Base-by-base conservation (phyloP, 2,797 vertebrate species). In the Sebastes umbrosus region DNA sequence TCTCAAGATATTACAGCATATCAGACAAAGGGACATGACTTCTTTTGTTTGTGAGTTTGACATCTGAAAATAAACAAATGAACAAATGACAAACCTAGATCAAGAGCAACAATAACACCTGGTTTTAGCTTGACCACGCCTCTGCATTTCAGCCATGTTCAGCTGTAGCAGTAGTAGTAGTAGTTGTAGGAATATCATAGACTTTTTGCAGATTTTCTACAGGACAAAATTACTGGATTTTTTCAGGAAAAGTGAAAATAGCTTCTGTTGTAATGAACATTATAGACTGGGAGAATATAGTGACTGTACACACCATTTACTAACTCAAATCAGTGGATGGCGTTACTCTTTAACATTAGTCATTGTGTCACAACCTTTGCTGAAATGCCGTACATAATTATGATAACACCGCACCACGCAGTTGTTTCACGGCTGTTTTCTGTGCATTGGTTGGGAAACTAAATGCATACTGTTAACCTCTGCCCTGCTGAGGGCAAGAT, bases 381-480 rank as follows among this genome's bases (percentile, higher is more conserved):
- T 63, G 3, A 43, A 65, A 32, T 39, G 34, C 1, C 6, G 52
- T 34, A 8, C 4, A 71, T 71, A 27, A 66, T 54, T 55, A n/a
- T 43, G 59, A n/a, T 59, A 25, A 39, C 57, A 27, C 20, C 70
- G 20, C 62, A 62, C 69, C 24, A 67, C 2, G 54, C 34, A 16
- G 25, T 32, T 80, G 24, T 24, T 50, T 73, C 16, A 29, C 20
- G 34, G n/a, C 22, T 27, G 20, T 50, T 80, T 82, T 24, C 24
- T 54, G 8, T 84, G 80, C 65, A 63, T 69, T 73, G n/a, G 36
- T 32, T 73, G n/a, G 24, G n/a, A 54, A 86, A 78, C 75, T 11
- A 14, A 75, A 71, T 84, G 66, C 76, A 84, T 78, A 77, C 13
- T 25, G 69, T 82, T 88, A 82, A 77, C 74, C 75, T 69, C 16